These are phyloP conservation scores for Eledona agricola DNA, from an alignment of 2,888 invertebrate genomes.

Conservation along the genomic window DNA sequence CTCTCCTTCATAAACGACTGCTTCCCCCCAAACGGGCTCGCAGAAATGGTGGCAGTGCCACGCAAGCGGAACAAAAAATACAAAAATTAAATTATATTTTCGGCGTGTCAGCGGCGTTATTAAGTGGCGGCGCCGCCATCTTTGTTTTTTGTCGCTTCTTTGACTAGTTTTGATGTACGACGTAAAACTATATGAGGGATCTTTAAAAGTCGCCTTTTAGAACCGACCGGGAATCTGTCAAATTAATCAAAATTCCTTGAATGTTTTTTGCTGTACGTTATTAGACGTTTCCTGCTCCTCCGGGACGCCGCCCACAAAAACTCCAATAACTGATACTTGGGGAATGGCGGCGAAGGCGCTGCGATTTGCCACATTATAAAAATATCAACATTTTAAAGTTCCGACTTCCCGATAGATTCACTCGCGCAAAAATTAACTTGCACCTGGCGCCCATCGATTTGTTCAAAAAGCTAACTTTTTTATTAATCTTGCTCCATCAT, in stretches of 20 bases:
- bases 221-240: conserved; percentile 54
- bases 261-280: conserved; percentile 23
- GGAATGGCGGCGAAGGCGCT: too few species aligned
- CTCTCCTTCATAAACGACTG: conserved; percentile 33
- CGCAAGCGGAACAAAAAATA: conserved; percentile 51
- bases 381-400: too few species aligned
- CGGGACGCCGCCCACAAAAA: conserved; percentile 9
- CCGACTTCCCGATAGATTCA: too few species aligned
- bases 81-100: conserved; percentile 60
- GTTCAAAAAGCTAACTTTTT: too few species aligned
- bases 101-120: conserved; percentile 59
- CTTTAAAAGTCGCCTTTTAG: conserved; percentile 35
- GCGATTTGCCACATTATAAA: too few species aligned
- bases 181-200: conserved; percentile 32
- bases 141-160: conserved; percentile 49
- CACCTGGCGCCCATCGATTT: too few species aligned
- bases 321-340: conserved; percentile 11
- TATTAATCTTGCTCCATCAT: too few species aligned
- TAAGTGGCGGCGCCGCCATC: conserved; percentile 56
- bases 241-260: conserved; percentile 57
- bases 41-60: conserved; percentile 39
- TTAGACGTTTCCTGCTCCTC: conserved; percentile 17
- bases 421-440: too few species aligned
- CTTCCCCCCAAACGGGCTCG: conserved; percentile 31
- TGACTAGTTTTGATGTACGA: conserved; percentile 40